Base-by-base conservation (phyloP, 2,113 vertebrate genomes). In the Pterocles burchelli region DNA sequence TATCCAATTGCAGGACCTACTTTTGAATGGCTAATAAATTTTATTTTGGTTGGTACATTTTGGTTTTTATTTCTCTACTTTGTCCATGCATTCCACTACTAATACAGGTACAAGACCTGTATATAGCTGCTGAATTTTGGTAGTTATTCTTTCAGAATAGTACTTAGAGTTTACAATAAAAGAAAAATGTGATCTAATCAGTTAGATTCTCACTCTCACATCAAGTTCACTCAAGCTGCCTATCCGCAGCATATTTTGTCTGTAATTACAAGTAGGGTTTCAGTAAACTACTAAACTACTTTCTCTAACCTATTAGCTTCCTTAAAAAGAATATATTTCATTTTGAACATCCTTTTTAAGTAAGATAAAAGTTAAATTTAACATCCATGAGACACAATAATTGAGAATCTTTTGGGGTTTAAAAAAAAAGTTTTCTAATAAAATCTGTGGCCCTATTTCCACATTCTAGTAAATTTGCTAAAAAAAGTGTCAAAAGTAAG, bases 1-100 rank as follows among this genome's bases (percentile, higher is more conserved):
- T 49, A 77, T 66, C 61, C 58, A 25, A 26, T 55, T 43, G 13
- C 36, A 78, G 46, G 34, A 88, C 22, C 16, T 70, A 72, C 38
- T 95, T 93, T 79, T 49, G 9, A 95, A 79, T 61, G 17, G 72
- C 67, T 93, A 96, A 94, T 89, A 74, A 79, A 78, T 87, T 94
- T 88, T 46, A n/a, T 73, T 85, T 79, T 41, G 7, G 6, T 38
- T 51, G 14, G 36, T 43, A 38, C 59, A 46, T 75, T 77, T 34
- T 86, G 65, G 38, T 5, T 34, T 90, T 92, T 76, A 34, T 77
- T 85, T 73, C 59, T 71, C 24, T 25, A 25, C 1, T 49, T 85
- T 51, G 3, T 13, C 25, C 25, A 55, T 36, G 31, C 12, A 66
- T 16, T 74, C 74, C n/a, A 36, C n/a, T 85, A 48, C 8, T 7